These are phyloP conservation scores for Grus americana DNA, from an alignment of 2,113 vertebrate species.

Conservation along the genomic window DNA sequence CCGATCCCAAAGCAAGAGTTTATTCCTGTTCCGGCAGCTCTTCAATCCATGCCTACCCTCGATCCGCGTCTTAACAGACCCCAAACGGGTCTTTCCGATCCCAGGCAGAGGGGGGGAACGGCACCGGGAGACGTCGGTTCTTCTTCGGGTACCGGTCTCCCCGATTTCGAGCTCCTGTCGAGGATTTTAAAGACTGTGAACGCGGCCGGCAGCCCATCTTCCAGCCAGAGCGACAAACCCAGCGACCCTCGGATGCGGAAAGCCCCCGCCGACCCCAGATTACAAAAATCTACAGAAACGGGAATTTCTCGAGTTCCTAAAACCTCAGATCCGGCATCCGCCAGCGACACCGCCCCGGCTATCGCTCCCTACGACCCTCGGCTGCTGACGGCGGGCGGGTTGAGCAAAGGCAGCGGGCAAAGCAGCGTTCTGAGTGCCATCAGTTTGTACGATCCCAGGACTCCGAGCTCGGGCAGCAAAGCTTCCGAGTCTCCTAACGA, in stretches of 20 bases:
- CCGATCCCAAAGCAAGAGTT: constrained; percentile 88
- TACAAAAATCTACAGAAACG: constrained; percentile 70
- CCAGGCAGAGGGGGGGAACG: constrained; percentile 50
- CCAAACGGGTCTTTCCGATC: constrained; percentile 31
- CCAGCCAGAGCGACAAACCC: constrained; percentile 79
- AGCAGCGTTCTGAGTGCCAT: constrained; percentile 90
- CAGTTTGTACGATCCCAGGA: constrained; percentile 90
- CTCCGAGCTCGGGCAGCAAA: constrained; percentile 73
- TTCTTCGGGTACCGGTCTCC: constrained; percentile 52
- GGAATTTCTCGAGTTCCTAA: constrained; percentile 42
- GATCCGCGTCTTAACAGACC: constrained; percentile 82
- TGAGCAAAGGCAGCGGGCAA: constrained; percentile 72
- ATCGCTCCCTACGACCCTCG: constrained; percentile 91
- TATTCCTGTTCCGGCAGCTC: constrained; percentile 81
- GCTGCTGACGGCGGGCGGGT: constrained; percentile 81
- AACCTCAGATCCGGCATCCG: background rate
- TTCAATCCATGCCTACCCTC: constrained; percentile 78
- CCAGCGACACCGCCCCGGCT: constrained; percentile 47
- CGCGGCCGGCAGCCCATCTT: constrained; percentile 58
- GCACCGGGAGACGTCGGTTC: background rate
- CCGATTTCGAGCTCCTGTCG: constrained; percentile 90
- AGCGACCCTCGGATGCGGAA: constrained; percentile 87
- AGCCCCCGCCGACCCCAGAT: constrained; percentile 77
- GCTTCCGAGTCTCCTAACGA: background rate
- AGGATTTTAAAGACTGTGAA: constrained; percentile 90